Conservation (phyloP, 2,113 vertebrate genomes). For the Antennarius striatus region DNA sequence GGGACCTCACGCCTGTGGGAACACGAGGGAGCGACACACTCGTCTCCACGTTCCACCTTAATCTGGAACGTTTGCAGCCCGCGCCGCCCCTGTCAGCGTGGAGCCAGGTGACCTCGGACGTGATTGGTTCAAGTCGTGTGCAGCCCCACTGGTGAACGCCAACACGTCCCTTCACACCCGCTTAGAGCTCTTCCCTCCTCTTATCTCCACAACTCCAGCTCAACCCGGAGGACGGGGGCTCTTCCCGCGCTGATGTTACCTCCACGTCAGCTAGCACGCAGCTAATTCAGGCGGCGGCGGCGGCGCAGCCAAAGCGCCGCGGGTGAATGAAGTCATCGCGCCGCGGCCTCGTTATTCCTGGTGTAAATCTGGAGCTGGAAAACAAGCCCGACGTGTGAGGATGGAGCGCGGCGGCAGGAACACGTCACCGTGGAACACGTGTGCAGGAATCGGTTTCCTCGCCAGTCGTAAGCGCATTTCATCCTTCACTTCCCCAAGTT, state of each 20-base stretch:
- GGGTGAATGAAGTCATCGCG: slow-evolving; percentile 53
- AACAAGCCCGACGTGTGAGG: slow-evolving; percentile 61
- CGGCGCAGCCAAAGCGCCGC: slow-evolving; percentile 26
- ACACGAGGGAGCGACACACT: neutral
- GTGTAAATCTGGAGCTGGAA: slow-evolving; percentile 54
- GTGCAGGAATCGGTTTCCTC: slow-evolving; percentile 75
- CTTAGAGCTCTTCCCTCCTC: slow-evolving; percentile 6
- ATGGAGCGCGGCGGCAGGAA: slow-evolving; percentile 54
- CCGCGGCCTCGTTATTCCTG: slow-evolving; percentile 29
- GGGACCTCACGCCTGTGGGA: no score
- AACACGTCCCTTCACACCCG: slow-evolving; percentile 36
- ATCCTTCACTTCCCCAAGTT: slow-evolving; percentile 74
- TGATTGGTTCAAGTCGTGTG: slow-evolving; percentile 38
- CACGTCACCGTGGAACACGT: slow-evolving; percentile 67
- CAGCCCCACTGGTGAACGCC: slow-evolving; percentile 40
- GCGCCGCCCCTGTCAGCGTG: no score
- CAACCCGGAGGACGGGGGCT: neutral
- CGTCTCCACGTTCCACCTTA: slow-evolving; percentile 28
- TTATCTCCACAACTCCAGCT: slow-evolving; percentile 28
- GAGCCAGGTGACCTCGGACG: slow-evolving; percentile 40
- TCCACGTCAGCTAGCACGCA: neutral
- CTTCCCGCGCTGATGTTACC: neutral
- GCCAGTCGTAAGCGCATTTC: slow-evolving; percentile 74
- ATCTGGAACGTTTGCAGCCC: slow-evolving; percentile 15
- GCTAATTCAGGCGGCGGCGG: slow-evolving; percentile 34